Conservation (phyloP, 2,888 invertebrate genomes). For the Sylvicola cinctus region DNA sequence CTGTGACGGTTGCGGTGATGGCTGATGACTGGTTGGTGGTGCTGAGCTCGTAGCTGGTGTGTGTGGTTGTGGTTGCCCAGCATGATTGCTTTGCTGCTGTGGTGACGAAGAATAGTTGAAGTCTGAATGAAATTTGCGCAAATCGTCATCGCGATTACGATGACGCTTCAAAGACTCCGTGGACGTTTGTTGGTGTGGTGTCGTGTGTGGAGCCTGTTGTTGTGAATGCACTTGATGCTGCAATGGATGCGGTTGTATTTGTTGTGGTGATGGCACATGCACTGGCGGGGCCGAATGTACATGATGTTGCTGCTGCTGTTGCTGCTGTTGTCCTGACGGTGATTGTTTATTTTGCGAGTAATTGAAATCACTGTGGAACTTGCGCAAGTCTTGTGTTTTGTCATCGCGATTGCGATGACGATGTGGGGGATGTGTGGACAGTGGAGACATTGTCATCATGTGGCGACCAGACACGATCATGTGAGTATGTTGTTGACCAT, state of each 20-base stretch:
- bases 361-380: constrained; percentile 9
- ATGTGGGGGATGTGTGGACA: background rate
- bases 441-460: too few relatives aligned
- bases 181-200: too few relatives aligned
- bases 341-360: too few relatives aligned
- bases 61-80: background rate
- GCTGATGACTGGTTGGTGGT: too few relatives aligned
- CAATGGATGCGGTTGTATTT: background rate
- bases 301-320: constrained; percentile 13
- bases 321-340: constrained; percentile 12
- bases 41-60: background rate
- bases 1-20: too few relatives aligned
- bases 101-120: constrained; percentile 1
- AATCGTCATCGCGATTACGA: too few relatives aligned
- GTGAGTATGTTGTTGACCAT: too few relatives aligned
- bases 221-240: background rate
- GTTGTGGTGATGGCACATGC: constrained; percentile 7
- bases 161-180: too few relatives aligned
- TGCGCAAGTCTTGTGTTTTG: constrained; percentile 26
- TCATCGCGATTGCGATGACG: constrained; percentile 20
- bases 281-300: constrained; percentile 10
- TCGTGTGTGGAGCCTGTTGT: background rate
- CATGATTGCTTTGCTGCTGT: background rate
- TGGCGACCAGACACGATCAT: too few relatives aligned
- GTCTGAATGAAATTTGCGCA: too few relatives aligned